Conservation (phyloP, 2,113 vertebrate species). For the Zonotrichia leucophrys region DNA sequence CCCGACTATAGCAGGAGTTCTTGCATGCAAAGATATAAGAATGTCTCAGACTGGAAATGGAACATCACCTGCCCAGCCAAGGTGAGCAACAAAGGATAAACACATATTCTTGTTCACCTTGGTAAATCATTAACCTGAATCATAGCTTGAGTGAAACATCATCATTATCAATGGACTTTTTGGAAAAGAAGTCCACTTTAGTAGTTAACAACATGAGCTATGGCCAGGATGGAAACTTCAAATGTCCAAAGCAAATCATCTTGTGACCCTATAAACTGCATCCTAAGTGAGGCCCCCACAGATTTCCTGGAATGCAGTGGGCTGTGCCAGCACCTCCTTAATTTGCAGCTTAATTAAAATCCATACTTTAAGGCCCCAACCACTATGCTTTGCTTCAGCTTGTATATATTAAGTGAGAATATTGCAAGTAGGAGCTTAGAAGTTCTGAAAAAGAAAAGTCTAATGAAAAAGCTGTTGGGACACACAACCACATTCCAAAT, state of each 20-base stretch:
- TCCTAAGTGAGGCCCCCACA: background rate
- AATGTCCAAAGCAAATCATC: background rate
- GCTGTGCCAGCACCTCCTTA: background rate
- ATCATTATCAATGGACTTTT: background rate
- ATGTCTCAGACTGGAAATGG: background rate
- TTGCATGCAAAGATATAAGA: background rate
- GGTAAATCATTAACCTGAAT: background rate
- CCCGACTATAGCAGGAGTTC: background rate
- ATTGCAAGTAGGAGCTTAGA: background rate
- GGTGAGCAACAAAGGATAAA: background rate
- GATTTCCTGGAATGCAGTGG: background rate
- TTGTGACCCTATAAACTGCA: background rate
- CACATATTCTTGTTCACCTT: background rate
- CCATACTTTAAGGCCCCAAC: background rate
- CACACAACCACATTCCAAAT: background rate
- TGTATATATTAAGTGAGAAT: background rate
- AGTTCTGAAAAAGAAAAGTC: background rate
- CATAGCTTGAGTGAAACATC: background rate
- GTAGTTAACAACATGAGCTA: background rate
- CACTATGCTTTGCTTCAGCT: background rate
- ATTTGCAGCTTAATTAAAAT: background rate
- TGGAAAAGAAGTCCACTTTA: background rate
- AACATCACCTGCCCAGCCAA: background rate
- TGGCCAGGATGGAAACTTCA: background rate
- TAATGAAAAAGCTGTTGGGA: background rate